Percentiles rank a stretch among this genome's conserved stretches.
These are phyloP conservation scores for Phrynosoma blainvillii DNA, from an alignment of 2,113 vertebrate genomes.

Conservation along the genomic window DNA sequence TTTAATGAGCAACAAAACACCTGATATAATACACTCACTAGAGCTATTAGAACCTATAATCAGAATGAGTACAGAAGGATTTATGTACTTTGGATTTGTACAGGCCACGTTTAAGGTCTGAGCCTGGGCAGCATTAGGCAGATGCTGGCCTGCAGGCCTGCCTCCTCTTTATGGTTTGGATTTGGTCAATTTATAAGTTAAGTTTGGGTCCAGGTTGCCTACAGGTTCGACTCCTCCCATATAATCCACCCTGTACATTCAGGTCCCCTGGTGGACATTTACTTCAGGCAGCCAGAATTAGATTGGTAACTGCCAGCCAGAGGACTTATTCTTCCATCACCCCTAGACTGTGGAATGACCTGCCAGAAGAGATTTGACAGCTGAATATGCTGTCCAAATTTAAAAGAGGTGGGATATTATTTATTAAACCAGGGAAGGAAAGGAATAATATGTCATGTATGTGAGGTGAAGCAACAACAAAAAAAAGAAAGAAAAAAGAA, in stretches of 20 bases:
- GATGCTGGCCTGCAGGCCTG: neutral
- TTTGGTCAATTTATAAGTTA: neutral
- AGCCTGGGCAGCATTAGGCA: neutral
- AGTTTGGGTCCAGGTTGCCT: too few relatives aligned
- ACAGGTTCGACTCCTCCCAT: too few relatives aligned
- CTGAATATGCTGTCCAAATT: too few relatives aligned
- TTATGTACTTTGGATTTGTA: neutral
- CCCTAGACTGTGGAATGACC: too few relatives aligned
- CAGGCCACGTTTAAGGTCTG: neutral
- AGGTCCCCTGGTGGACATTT: too few relatives aligned
- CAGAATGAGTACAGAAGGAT: neutral
- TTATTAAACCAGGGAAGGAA: neutral
- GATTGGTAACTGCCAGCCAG: too few relatives aligned
- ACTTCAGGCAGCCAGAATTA: too few relatives aligned
- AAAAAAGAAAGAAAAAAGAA: neutral
- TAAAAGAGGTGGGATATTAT: too few relatives aligned
- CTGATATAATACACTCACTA: neutral
- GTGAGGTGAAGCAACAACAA: neutral
- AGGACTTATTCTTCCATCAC: too few relatives aligned
- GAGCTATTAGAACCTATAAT: neutral
- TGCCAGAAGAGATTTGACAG: too few relatives aligned
- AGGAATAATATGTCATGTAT: neutral
- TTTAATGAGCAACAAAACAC: neutral
- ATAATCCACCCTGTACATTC: too few relatives aligned
- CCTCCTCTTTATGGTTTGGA: neutral